A percentile compares a stretch with the other conserved stretches of the same genome.
phyloP scores from a whole-genome alignment of 1,140 invertebrate species.

The Forficula auricularia region DNA sequence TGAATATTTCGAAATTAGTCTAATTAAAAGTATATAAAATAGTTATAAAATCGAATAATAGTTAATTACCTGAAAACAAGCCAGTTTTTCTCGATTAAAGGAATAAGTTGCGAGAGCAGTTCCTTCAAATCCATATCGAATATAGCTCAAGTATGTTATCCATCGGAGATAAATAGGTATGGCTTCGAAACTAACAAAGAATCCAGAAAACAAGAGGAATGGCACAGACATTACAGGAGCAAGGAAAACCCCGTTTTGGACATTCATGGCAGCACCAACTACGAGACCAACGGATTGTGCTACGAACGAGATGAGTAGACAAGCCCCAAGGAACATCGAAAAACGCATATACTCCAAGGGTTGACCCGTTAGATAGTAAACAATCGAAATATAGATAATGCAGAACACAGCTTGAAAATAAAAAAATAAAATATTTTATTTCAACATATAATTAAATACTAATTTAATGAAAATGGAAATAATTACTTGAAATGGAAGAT shows the following conservation, averaged over 20 bases:
- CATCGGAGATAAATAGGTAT: constrained; percentile 88
- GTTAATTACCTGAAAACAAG: constrained; percentile 45
- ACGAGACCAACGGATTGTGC: constrained; percentile 89
- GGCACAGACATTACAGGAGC: constrained; percentile 90
- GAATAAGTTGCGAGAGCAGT: constrained; percentile 86
- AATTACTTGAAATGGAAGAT: constrained; percentile 86
- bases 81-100: constrained; percentile 58
- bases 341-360: constrained; percentile 67
- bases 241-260: constrained; percentile 88
- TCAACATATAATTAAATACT: constrained; percentile 1
- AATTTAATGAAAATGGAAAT: not conserved
- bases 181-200: constrained; percentile 92
- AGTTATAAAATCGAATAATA: constrained; percentile 5
- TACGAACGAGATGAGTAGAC: constrained; percentile 81
- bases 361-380: constrained; percentile 89
- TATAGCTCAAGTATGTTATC: constrained; percentile 91
- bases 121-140: constrained; percentile 88
- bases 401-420: constrained; percentile 65
- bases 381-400: constrained; percentile 78
- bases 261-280: constrained; percentile 86
- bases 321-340: constrained; percentile 73
- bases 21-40: not conserved
- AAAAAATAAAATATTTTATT: constrained; percentile 10
- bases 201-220: constrained; percentile 84
- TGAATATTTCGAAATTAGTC: too few relatives aligned